Conservation (phyloP, 2,888 invertebrate species). For the Scaptomyza reducta region DNA sequence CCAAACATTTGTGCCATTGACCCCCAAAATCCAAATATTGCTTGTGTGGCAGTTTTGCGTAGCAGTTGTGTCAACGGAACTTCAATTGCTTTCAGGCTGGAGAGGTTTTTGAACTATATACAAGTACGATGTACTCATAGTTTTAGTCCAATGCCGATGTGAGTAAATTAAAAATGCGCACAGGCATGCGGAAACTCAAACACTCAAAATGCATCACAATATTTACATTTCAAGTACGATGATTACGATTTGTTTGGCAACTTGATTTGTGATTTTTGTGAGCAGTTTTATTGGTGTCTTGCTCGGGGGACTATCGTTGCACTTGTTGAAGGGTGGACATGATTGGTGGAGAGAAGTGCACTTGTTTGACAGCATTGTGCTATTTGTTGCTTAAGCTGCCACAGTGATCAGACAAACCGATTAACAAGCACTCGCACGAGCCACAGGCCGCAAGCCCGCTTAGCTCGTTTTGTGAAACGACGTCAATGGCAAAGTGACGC, state of each 20-base stretch:
- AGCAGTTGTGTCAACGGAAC: constrained; percentile 72
- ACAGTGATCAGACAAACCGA: constrained; percentile 25
- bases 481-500: constrained; percentile 62
- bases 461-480: constrained; percentile 7
- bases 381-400: constrained; percentile 31
- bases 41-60: constrained; percentile 18
- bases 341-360: constrained; percentile 5
- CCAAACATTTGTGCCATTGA: constrained; percentile 71
- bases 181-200: constrained; percentile 49
- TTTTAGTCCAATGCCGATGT: constrained; percentile 42
- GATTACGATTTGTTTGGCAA: constrained; percentile 36
- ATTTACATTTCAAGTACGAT: constrained; percentile 37
- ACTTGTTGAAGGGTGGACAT: background rate
- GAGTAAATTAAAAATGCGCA: constrained; percentile 15
- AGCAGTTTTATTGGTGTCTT: background rate
- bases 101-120: constrained; percentile 73
- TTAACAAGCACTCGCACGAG: constrained; percentile 13
- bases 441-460: constrained; percentile 7
- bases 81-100: constrained; percentile 62
- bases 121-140: constrained; percentile 13
- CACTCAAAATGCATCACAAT: constrained; percentile 32
- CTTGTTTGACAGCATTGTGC: constrained; percentile 28
- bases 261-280: constrained; percentile 34
- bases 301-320: constrained; percentile 10
- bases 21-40: constrained; percentile 45